phyloP scores from a whole-genome alignment of 2,113 vertebrate genomes.

The Gnathonemus echidnorhynchus region DNA sequence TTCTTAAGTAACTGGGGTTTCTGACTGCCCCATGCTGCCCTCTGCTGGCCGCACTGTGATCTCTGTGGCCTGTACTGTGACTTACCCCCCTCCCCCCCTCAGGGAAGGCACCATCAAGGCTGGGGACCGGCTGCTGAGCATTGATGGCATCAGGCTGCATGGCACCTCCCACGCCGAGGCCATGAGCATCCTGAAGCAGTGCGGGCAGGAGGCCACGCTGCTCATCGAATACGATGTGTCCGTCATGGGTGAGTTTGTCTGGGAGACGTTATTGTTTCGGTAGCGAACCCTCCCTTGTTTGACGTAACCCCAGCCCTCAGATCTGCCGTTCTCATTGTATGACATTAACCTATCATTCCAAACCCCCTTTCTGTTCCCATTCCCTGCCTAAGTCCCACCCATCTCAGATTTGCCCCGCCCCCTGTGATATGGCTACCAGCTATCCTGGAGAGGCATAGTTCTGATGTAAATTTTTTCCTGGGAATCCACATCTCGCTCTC shows the following conservation, averaged over 20 bases:
- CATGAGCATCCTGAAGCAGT: slow-evolving; percentile 95
- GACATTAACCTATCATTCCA: neutral
- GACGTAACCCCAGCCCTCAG: neutral
- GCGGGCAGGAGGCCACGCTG: slow-evolving; percentile 90
- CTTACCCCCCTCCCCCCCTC: neutral
- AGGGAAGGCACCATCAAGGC: slow-evolving; percentile 94
- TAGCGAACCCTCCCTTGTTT: neutral
- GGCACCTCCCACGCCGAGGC: slow-evolving; percentile 86
- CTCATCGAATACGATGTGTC: slow-evolving; percentile 94
- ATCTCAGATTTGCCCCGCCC: neutral
- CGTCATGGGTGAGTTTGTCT: slow-evolving; percentile 76
- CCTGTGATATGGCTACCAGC: neutral
- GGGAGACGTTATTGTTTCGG: neutral
- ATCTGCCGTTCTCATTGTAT: neutral
- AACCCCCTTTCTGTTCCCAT: neutral
- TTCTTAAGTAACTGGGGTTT: neutral
- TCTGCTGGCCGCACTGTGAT: neutral
- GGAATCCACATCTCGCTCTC: neutral
- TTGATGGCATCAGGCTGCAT: slow-evolving; percentile 91
- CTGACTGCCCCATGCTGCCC: neutral
- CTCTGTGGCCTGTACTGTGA: neutral
- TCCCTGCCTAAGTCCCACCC: neutral
- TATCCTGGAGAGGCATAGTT: neutral
- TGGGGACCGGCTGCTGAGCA: slow-evolving; percentile 87
- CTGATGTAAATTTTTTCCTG: neutral